phyloP scores from a whole-genome alignment of 1,140 invertebrate genomes.

The Drosophila kurseongensis region DNA sequence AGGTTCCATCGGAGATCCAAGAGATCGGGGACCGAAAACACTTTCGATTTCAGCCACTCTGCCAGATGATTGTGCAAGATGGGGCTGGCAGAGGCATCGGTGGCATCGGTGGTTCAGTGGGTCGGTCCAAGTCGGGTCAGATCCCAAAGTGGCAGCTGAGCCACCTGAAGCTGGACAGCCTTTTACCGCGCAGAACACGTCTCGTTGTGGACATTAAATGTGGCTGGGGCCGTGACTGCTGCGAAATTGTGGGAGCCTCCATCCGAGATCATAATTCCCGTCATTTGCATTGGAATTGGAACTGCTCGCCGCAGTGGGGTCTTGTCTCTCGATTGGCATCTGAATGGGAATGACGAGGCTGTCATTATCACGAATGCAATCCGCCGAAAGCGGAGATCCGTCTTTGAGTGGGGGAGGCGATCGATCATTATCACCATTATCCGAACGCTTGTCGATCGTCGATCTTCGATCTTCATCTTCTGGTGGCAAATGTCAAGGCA shows the following conservation, averaged over 20 bases:
- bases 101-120: conserved; percentile 17
- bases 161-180: conserved; percentile 9
- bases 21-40: conserved; percentile 15
- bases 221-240: conserved; percentile 9
- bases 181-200: conserved; percentile 69
- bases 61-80: conserved; percentile 46
- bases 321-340: conserved; percentile 26
- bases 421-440: conserved; percentile 67
- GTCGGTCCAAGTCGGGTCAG: conserved; percentile 29
- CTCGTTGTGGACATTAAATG: conserved; percentile 64
- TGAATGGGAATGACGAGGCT: conserved; percentile 53
- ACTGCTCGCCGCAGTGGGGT: conserved; percentile 11
- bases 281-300: conserved; percentile 63
- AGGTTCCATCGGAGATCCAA: conserved; percentile 2
- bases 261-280: conserved; percentile 44
- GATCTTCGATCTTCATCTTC: conserved; percentile 46
- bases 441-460: conserved; percentile 26
- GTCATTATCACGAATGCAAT: conserved; percentile 68
- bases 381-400: conserved; percentile 26
- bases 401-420: conserved; percentile 37
- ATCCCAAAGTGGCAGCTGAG: conserved; percentile 5
- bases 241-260: conserved; percentile 40
- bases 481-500: conserved; percentile 73
- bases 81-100: not conserved
- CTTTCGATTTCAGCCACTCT: conserved; percentile 39